Evolutionary conservation across 2,888 invertebrate genomes (phyloP), one percentile per base, ranked within the genome.

Genomic region (Plemyria rubiginata): DNA sequence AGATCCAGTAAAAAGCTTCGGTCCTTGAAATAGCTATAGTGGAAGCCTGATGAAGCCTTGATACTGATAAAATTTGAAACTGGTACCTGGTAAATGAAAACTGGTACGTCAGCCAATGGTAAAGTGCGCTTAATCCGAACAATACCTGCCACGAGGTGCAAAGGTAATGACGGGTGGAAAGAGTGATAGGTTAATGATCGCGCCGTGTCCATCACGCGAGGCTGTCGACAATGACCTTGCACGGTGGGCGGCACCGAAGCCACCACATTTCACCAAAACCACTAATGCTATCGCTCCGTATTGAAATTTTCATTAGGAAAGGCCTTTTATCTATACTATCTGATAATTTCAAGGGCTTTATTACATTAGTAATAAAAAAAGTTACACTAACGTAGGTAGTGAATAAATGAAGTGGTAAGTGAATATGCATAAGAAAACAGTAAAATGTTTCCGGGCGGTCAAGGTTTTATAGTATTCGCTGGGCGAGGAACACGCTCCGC

Each of bases 221-320:
- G 76, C 73, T 73, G 68, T 72, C 77, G 78, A 68, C 80, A 84
- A 58, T 85, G 87, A 87, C 88, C 88, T 88, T 88, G 86, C 46
- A 52, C 52, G 65, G 55, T 60, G 68, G 60, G 61, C 43, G 54
- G 59, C 11, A 50, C 12, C 60, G 57, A 59, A 58, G 57, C 68
- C 71, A 65, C 72, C 72, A 69, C 70, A 64, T 66, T 70, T 61
- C 53, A 64, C 68, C 71, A 67, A 75, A 72, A 70, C 71, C 71
- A 73, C 74, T 72, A 74, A 70, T 74, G 68, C 36, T 46, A 66
- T 57, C 52, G 55, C 55, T 29, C 15, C 5, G 45, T 54, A 22
- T 41, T 58, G 54, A 57, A 59, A 60, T 62, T 55, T 59, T 56
- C 52, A 22, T 48, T 48, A 38, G 13, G 40, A 38, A 11, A 9